A percentile compares a stretch with the other conserved stretches of the same genome.
These are phyloP conservation scores for Haplotaxodon microlepis DNA, from an alignment of 2,113 vertebrate species.

Conservation along the genomic window DNA sequence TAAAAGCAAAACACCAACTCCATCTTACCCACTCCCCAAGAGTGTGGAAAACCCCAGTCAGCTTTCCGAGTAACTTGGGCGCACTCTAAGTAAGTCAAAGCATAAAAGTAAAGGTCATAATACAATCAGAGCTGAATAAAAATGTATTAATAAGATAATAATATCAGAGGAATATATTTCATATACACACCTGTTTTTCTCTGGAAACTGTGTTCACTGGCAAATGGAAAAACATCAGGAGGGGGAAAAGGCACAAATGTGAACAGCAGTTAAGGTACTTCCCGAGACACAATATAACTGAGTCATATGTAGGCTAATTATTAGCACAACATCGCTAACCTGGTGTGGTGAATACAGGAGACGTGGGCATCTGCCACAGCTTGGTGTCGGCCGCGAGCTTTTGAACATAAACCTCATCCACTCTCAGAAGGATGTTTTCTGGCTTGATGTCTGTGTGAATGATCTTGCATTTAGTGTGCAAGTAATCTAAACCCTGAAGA, in stretches of 20 bases:
- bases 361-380: conserved; percentile 85
- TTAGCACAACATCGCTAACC: conserved; percentile 53
- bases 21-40: conserved; percentile 64
- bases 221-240: background rate
- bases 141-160: background rate
- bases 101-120: background rate
- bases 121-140: background rate
- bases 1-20: background rate
- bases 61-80: conserved; percentile 51
- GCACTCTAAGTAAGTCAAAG: conserved; percentile 26
- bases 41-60: conserved; percentile 58
- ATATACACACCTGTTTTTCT: conserved; percentile 50
- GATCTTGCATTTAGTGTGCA: conserved; percentile 95
- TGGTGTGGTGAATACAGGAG: conserved; percentile 73
- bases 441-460: conserved; percentile 97
- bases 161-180: background rate
- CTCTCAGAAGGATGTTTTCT: conserved; percentile 90
- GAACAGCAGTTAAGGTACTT: background rate
- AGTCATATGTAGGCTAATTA: background rate
- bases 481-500: conserved; percentile 92
- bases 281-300: background rate
- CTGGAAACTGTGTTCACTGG: conserved; percentile 30
- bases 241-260: background rate
- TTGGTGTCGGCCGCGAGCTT: conserved; percentile 85
- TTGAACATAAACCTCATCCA: conserved; percentile 83